Evolutionary conservation across 2,888 invertebrate species (phyloP), one percentile per base, ranked within the genome.

Genomic region (Plagiodera versicolora): DNA sequence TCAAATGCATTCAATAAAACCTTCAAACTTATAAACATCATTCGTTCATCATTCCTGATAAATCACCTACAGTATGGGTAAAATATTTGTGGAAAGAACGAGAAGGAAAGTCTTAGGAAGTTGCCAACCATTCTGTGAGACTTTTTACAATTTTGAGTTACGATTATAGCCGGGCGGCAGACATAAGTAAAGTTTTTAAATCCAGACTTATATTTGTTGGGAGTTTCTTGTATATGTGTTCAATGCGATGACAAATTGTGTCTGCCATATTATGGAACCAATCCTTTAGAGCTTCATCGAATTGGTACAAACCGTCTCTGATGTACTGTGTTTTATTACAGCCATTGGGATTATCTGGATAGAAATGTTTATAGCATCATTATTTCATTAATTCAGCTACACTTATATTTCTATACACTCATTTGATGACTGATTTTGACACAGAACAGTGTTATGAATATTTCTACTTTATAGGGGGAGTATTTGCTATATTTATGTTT

Each of bases 111-210:
- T 54, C 53, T 57, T 45, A 32, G 28, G 48, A 57, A 61, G 61
- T 61, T 57, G 57, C 39, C 45, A 58, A 46, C 61, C 54, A 32
- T 61, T 61, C 61, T 50, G 55, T 51, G 46, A 58, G 61, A 58
- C 61, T 68, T 70, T 72, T 70, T 71, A 66, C 64, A 57, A 70
- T 67, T 70, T 70, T 72, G 71, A 72, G 61, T 70, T 72, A 72
- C 70, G 68, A 70, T 72, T 71, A 72, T 72, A 70, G 70, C 69
- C 65, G 39, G 17, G 47, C 44, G 45, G 52, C 67, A 68, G 70
- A 70, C 70, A 64, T 69, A 70, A 72, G 70, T 68, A 65, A 71
- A 70, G 64, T 70, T 71, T 67, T 67, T 67, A 71, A 61, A 57
- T 61, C 49, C 50, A 58, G 70, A 71, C 66, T 67, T 71, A 70